phyloP scores from a whole-genome alignment of 2,113 vertebrate species.

The Platichthys flesus region DNA sequence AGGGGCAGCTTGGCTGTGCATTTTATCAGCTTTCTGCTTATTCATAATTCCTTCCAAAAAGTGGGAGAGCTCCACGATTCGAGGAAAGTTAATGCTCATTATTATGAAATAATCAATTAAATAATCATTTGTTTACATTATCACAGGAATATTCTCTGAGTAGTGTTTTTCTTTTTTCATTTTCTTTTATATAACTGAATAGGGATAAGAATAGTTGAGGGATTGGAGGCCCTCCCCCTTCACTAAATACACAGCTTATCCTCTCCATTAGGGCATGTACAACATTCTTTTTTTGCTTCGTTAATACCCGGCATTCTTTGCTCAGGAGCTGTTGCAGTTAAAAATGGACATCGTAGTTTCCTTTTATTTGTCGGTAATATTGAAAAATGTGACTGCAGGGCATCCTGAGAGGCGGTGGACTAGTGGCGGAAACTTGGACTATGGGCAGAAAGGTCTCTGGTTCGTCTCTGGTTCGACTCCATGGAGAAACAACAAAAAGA shows the following conservation, averaged over 20 bases:
- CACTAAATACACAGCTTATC: slow-evolving; percentile 15
- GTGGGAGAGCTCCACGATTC: neutral
- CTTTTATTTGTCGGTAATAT: neutral
- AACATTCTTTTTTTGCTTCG: neutral
- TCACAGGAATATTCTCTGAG: slow-evolving; percentile 1
- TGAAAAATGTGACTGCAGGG: neutral
- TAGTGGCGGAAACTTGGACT: no score
- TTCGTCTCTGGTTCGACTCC: no score
- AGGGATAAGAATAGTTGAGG: slow-evolving; percentile 13
- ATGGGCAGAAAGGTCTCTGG: no score
- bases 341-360: neutral
- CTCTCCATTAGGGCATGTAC: slow-evolving; percentile 1
- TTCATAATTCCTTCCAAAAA: slow-evolving; percentile 17
- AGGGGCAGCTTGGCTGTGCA: slow-evolving; percentile 19
- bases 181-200: slow-evolving; percentile 24
- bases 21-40: slow-evolving; percentile 22
- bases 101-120: slow-evolving; percentile 3
- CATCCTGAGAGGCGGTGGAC: neutral
- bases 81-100: neutral
- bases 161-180: neutral
- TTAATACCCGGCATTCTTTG: slow-evolving; percentile 10
- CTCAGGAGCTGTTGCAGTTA: neutral
- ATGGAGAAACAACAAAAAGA: no score
- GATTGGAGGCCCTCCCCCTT: slow-evolving; percentile 1
- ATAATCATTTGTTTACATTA: neutral